Evolutionary conservation across 2,113 vertebrate genomes (phyloP), one percentile per base, ranked within the genome.

Genomic region (Embiotoca jacksoni): DNA sequence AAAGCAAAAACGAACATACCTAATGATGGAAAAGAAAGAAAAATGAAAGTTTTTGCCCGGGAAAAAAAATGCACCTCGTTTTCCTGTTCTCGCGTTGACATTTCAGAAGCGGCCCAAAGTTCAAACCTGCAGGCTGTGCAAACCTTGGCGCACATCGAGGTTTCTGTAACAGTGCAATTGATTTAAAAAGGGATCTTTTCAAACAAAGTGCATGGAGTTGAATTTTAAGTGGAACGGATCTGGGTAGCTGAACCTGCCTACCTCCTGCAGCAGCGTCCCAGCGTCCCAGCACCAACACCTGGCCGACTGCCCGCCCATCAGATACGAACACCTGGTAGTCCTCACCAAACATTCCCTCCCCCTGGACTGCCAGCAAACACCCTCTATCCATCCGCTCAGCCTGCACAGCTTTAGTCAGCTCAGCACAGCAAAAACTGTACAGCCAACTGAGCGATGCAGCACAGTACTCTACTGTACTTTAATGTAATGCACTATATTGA

Each of bases 281-380:
- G 46, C 16, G 35, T 80, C 65, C 82, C 56, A 89, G 61, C 81
- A 91, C 44, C 85, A 72, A 50, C 83, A 91, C 81, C 85, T 87
- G 88, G 61, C 84, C 81, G 0, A 82, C 37, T 6, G 78, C 73
- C 73, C 4, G 66, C 52, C 86, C 82, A 71, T 91, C 91, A 47
- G 79, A 66, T 37, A 86, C 10, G 32, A 89, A 81, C 82, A 93
- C 86, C 91, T 91, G 93, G 85, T 85, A 90, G 71, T 91, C 91
- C 50, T 91, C 85, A 10, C 64, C 85, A 59, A 82, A 85, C 81
- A 91, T 82, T 62, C 60, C 78, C 80, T 70, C 78, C 56, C 61
- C 75, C 75, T 77, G 52, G 54, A 68, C 58, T 11, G 54, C 87
- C 55, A 85, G 67, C 64, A 82, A 60, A 81, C 81, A 82, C 35